Conservation (phyloP, 2,797 vertebrate genomes). For the Pipistrellus pygmaeus region DNA sequence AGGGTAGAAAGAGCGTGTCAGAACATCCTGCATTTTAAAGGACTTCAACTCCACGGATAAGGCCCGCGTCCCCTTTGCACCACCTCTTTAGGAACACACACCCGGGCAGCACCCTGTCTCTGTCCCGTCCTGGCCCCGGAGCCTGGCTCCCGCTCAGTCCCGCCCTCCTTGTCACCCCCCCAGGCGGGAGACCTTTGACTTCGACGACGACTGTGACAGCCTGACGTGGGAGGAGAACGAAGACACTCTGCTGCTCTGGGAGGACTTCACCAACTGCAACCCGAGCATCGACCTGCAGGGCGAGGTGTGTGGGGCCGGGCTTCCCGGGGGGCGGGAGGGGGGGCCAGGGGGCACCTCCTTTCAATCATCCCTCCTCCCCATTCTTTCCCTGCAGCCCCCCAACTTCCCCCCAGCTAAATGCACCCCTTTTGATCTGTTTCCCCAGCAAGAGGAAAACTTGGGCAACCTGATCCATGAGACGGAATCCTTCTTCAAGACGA, state of each 20-base stretch:
- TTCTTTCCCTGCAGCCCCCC: accelerated
- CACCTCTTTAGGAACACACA: background rate
- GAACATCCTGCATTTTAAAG: background rate
- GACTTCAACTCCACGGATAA: background rate
- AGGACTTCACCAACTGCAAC: slow-evolving; percentile 98
- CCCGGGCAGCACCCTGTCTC: background rate
- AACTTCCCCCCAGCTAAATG: background rate
- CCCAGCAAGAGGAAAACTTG: slow-evolving; percentile 94
- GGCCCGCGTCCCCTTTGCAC: background rate
- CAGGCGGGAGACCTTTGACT: slow-evolving; percentile 97
- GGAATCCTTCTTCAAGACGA: slow-evolving; percentile 96
- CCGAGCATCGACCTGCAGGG: slow-evolving; percentile 87
- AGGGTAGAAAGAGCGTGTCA: background rate
- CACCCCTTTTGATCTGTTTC: slow-evolving; percentile 42
- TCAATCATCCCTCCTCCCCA: accelerated
- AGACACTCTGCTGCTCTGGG: slow-evolving; percentile 97
- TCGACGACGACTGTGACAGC: slow-evolving; percentile 98
- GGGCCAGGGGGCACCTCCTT: background rate
- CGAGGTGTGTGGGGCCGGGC: slow-evolving; percentile 84
- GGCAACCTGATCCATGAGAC: slow-evolving; percentile 98
- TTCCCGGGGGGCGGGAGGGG: accelerated
- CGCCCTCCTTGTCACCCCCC: slow-evolving; percentile 70
- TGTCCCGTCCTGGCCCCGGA: background rate
- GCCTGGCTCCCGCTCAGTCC: background rate
- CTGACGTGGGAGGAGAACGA: slow-evolving; percentile 99